Base-by-base conservation (phyloP, 2,888 invertebrate genomes). In the Tinea trinotella region DNA sequence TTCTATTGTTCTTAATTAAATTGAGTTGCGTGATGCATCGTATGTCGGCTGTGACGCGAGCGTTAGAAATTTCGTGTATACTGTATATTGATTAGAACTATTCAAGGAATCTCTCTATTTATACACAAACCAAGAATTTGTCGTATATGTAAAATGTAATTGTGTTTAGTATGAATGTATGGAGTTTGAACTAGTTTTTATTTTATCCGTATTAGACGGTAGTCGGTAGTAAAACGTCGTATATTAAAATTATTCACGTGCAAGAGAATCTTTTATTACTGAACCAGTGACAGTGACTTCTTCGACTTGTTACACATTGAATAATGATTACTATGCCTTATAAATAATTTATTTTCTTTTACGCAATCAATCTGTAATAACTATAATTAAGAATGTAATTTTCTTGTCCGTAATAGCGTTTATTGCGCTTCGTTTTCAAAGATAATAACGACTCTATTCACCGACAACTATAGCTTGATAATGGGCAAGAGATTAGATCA, bases 401-500 rank as follows among this genome's bases (percentile, higher is more conserved):
- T 40, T 7, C 40, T n/a, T 4, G 12, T 40, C 40, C 15, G 15
- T 15, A 13, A 40, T 40, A 40, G 40, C 30, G 30, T 6, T 40
- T 40, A 40, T 40, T 40, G 40, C 40, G 40, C 13, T 40, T 13
- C 40, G 30, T 40, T 46, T 46, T 46, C 19, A 46, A 46, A 46
- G 46, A 46, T 46, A 18, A 46, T 46, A 46, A 18, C 46, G 10
- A 9, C 15, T 19, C 46, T 46, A 46, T 46, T 46, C 18, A 18
- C 6, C 36, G 4, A 12, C 7, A 36, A 36, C 19, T 46, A 46
- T 19, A 15, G 40, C 40, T 40, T 46, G 46, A 46, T 50, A 24
- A 24, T 24, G 24, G 24, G 15, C 48, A 46, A 46, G 10, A 50
- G 50, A 50, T 50, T 50, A 50, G 24, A 50, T 50, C 50, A 24